Conservation (phyloP, 1,140 invertebrate genomes). For the Drosophila burlai region DNA sequence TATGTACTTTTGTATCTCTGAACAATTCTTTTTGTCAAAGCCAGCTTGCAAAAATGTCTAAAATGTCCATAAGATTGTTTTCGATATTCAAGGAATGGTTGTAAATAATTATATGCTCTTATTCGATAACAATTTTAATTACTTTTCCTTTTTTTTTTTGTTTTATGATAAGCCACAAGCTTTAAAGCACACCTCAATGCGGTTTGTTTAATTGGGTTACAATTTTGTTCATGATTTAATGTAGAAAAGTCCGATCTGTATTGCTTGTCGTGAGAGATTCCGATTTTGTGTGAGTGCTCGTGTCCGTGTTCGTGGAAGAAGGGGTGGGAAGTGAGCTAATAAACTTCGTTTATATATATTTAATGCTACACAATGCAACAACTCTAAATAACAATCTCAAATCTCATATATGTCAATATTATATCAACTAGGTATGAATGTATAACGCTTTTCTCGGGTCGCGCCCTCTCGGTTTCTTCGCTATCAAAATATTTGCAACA, state of each 20-base stretch:
- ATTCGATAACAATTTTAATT: constrained; percentile 62
- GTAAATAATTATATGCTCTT: constrained; percentile 51
- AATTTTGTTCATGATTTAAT: constrained; percentile 31
- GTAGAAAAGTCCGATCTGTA: constrained; percentile 42
- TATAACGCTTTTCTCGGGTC: constrained; percentile 42
- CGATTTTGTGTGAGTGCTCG: constrained; percentile 22
- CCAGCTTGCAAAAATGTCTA: constrained; percentile 72
- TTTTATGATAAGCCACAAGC: constrained; percentile 74
- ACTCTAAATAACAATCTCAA: constrained; percentile 78
- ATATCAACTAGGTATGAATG: constrained; percentile 53
- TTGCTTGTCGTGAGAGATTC: constrained; percentile 39
- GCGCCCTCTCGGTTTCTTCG: constrained; percentile 24
- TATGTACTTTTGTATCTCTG: constrained; percentile 24
- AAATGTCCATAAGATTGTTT: constrained; percentile 52
- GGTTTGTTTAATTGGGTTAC: constrained; percentile 38
- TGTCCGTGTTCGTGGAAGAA: constrained; percentile 14
- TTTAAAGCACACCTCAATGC: constrained; percentile 77
- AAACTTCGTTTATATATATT: constrained; percentile 66
- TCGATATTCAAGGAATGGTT: constrained; percentile 46
- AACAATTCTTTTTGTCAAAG: constrained; percentile 56
- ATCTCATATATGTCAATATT: constrained; percentile 53
- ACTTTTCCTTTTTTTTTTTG: constrained; percentile 19
- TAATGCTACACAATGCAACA: constrained; percentile 76
- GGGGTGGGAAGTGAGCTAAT: constrained; percentile 51
- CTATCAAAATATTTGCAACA: constrained; percentile 75